Evolutionary conservation across 2,797 vertebrate species (phyloP), one percentile per base, ranked within the genome.

Genomic region (Protosalanx chinensis): DNA sequence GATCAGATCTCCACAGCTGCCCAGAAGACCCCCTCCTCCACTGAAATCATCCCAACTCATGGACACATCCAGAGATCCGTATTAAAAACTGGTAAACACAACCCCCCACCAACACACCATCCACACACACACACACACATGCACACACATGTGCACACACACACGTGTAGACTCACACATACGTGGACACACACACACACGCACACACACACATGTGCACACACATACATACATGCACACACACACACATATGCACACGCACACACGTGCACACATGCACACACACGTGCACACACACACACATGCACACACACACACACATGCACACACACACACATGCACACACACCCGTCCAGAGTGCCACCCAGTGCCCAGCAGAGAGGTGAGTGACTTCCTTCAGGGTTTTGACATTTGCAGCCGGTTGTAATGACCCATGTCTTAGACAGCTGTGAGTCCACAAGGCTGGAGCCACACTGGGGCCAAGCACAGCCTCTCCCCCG

Each of bases 351-450:
- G 12, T 58, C 83, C 70, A 85, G 83, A 90, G 86, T 75, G 67
- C 84, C 87, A 85, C 84, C 88, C 72, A 78, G 86, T 90, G 89
- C 91, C 90, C 89, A 71, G 86, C 77, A 51, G 89, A 88, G 88
- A 83, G 77, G 80, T 84, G 88, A 91, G 88, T 88, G 91, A 92
- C 91, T 92, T 16, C 88, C 91, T 92, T 91, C 91, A 89, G 89
- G 90, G 91, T 88, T 90, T 88, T 93, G 92, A 92, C 92, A 93
- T 92, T 93, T 92, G 88, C 90, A 85, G 84, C 86, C 51, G 76
- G 89, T 87, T 82, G 87, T 93, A 93, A 93, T 93, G 91, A 93
- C 92, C 90, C 89, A 88, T 89, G 91, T 87, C 91, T 89, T 78
- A 89, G 89, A 90, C 87, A 91, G 90, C 87, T 86, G 85, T 93